These are phyloP conservation scores for Uromys caudimaculatus DNA, from an alignment of 2,797 vertebrate genomes.

Conservation along the genomic window DNA sequence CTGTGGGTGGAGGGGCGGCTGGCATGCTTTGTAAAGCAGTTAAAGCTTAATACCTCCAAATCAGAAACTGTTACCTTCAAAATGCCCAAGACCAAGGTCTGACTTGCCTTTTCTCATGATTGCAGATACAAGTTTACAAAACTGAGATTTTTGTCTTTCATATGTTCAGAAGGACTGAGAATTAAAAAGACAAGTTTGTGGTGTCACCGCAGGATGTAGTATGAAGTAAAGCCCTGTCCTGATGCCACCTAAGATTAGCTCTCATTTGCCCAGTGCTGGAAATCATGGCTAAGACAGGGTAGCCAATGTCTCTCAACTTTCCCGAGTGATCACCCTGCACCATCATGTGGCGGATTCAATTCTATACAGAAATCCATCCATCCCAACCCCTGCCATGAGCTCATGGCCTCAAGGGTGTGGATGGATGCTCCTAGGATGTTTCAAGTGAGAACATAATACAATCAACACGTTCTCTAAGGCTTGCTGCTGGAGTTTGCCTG, in stretches of 20 bases:
- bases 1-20: neutral
- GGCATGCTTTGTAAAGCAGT: slow-evolving; percentile 29
- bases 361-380: neutral
- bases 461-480: neutral
- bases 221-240: neutral
- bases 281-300: neutral
- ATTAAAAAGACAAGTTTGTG: neutral
- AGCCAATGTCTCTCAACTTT: neutral
- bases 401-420: neutral
- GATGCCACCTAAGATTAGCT: neutral
- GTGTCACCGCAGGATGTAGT: neutral
- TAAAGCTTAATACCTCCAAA: slow-evolving; percentile 11
- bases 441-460: slow-evolving; percentile 48
- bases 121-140: neutral
- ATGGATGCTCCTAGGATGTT: slow-evolving; percentile 39
- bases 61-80: neutral
- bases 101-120: neutral
- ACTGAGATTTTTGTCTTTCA: neutral
- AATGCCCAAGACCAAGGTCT: neutral
- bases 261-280: neutral
- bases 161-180: neutral
- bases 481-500: too few relatives aligned
- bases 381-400: neutral
- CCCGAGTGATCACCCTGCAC: too few relatives aligned
- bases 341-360: neutral